Base-by-base conservation (phyloP, 1,140 invertebrate species). In the Patella vulgata region DNA sequence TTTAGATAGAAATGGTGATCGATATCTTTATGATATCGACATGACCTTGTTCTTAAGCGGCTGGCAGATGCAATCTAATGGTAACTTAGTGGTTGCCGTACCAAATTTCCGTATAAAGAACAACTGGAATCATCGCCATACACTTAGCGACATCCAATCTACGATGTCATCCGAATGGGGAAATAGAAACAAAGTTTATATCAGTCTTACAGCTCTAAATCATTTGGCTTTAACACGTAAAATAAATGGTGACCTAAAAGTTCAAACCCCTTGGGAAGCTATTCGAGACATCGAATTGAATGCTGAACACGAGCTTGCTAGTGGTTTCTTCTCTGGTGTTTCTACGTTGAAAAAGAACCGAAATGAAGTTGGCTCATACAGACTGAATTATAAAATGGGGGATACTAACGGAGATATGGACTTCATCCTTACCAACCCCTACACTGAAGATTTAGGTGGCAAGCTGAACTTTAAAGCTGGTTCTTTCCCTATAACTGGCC, bases 71-170 rank as follows among this genome's bases (percentile, higher is more conserved):
- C 53, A 68, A 42, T 61, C 48, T 47, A 61, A 23, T 30, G 65
- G 65, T 1, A 42, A 62, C 2, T 40, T 67, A 5, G n/a, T 52
- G 25, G 5, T 67, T 12, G 42, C 59, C n/a, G 27, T 28, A 11
- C 59, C 59, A 33, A 12, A 27, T 14, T 19, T 27, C 11, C 40
- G 48, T 3, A 2, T 67, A 23, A 28, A 23, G 3, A 53, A 52
- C 17, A 61, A n/a, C 9, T 74, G 72, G 72, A 30, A 63, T 27
- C 72, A 71, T 46, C 51, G 31, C 33, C 70, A 65, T 43, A 63
- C 48, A 31, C 58, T 63, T 14, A 58, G 48, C 23, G 52, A 67
- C 43, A 33, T 71, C 21, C 58, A 53, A 43, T 63, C 54, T 23
- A 47, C 50, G 27, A 23, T 51, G 31, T 63, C 27, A 31, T 62